Conservation (phyloP, 1,140 invertebrate species). For the Trichonephila inaurata region DNA sequence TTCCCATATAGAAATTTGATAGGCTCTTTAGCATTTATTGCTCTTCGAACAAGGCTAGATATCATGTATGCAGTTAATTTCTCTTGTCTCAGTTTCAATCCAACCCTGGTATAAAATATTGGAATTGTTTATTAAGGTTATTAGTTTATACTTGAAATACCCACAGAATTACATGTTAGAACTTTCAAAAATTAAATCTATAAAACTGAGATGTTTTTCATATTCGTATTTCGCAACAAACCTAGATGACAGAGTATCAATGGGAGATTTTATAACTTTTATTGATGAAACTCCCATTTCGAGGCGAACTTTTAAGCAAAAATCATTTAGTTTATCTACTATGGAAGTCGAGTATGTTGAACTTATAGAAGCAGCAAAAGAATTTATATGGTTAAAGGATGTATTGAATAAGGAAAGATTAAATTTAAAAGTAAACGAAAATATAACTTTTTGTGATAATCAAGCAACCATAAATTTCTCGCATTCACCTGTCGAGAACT, state of each 20-base stretch:
- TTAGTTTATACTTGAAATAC: background rate
- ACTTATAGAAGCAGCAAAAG: slow-evolving; percentile 80
- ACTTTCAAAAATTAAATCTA: background rate
- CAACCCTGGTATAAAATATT: slow-evolving; percentile 27
- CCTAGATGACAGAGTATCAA: background rate
- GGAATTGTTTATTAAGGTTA: slow-evolving; percentile 1
- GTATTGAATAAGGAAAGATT: slow-evolving; percentile 22
- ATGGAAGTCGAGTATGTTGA: slow-evolving; percentile 81
- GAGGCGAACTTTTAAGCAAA: slow-evolving; percentile 79
- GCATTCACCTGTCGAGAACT: background rate
- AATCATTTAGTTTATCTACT: slow-evolving; percentile 79
- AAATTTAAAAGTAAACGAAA: background rate
- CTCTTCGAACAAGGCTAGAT: background rate
- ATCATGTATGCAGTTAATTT: background rate
- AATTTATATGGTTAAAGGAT: slow-evolving; percentile 78
- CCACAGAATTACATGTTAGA: slow-evolving; percentile 21
- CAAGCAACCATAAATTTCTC: background rate
- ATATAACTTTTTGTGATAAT: background rate
- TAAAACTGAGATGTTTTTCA: slow-evolving; percentile 6
- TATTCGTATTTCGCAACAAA: background rate
- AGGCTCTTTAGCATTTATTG: slow-evolving; percentile 17
- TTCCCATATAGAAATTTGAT: slow-evolving; percentile 18
- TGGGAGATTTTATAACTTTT: background rate
- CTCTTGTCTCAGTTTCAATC: slow-evolving; percentile 23
- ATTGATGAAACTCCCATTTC: background rate